Evolutionary conservation across 2,113 vertebrate genomes (phyloP), one percentile per base, ranked within the genome.

Genomic region (Tragulus kanchil): DNA sequence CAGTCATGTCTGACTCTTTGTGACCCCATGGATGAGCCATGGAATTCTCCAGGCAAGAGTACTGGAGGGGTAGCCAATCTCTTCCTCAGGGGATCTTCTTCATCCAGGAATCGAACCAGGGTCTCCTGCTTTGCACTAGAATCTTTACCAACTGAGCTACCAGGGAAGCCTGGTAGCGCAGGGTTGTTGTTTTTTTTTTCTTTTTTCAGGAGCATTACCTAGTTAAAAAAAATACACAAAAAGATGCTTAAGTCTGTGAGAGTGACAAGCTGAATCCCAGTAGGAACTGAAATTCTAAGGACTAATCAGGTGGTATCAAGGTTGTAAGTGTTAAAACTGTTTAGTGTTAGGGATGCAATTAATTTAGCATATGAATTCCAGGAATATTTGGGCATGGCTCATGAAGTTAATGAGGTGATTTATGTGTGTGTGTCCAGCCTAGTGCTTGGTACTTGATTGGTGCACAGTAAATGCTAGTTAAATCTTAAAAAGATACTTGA

Each of bases 271-370:
- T 62, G 8, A 67, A 8, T 91, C 84, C 65, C 42, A 83, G 65
- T 31, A 61, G 90, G 36, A 92, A 50, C 25, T 71, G 79, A 67
- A 67, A 5, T 96, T 85, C 58, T 65, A 31, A 12, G 86, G 31
- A 85, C 36, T 94, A 77, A 86, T 65, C 78, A 86, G 83, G 25
- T 90, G n/a, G 83, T n/a, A 64, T 93, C 79, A 93, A 65, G 75
- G 8, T 71, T 95, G 36, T 54, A 90, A 45, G 31, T 93, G 50
- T 85, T 85, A 71, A 26, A 94, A 61, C 52, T 94, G 4, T 90
- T 88, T 81, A 45, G 36, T 48, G 28, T 19, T 45, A 14, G 36
- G 81, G 78, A 14, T 56, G 50, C 17, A 56, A 11, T 81, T 31
- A 81, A 13, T 81, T 56, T 56, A 81, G 52, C 31, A 56, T 56